These are phyloP conservation scores for Sesamia nonagrioides DNA, from an alignment of 1,140 invertebrate genomes.

Conservation along the genomic window DNA sequence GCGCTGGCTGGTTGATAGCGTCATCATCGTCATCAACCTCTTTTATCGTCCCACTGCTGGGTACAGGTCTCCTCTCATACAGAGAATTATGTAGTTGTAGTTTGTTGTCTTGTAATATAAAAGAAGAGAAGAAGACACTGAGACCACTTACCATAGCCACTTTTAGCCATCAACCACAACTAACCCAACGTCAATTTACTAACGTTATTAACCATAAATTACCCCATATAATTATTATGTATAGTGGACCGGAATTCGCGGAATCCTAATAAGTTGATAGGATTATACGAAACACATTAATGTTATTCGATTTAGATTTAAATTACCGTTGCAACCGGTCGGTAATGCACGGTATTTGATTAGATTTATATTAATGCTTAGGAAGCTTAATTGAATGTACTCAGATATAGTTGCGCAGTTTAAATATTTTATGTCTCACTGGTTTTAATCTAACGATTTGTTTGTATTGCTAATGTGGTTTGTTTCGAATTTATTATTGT, in stretches of 20 bases:
- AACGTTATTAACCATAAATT: neutral
- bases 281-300: constrained; percentile 75
- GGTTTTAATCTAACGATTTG: constrained; percentile 36
- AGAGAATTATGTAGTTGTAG: too few species aligned
- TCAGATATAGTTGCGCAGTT: constrained; percentile 30
- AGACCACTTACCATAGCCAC: neutral
- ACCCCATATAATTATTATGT: constrained; percentile 2
- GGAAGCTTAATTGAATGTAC: constrained; percentile 42
- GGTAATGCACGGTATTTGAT: constrained; percentile 23
- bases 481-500: constrained; percentile 24
- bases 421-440: constrained; percentile 38
- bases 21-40: too few species aligned
- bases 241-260: constrained; percentile 15
- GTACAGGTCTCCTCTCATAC: too few species aligned
- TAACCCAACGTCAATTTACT: neutral
- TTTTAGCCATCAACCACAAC: neutral
- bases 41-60: too few species aligned
- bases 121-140: too few species aligned
- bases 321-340: constrained; percentile 36
- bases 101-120: too few species aligned
- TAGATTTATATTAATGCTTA: constrained; percentile 48
- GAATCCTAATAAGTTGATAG: constrained; percentile 68
- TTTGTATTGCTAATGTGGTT: constrained; percentile 13
- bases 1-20: too few species aligned
- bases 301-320: constrained; percentile 65